phyloP scores from a whole-genome alignment of 2,797 vertebrate species.

The Leucoraja ocellata region DNA sequence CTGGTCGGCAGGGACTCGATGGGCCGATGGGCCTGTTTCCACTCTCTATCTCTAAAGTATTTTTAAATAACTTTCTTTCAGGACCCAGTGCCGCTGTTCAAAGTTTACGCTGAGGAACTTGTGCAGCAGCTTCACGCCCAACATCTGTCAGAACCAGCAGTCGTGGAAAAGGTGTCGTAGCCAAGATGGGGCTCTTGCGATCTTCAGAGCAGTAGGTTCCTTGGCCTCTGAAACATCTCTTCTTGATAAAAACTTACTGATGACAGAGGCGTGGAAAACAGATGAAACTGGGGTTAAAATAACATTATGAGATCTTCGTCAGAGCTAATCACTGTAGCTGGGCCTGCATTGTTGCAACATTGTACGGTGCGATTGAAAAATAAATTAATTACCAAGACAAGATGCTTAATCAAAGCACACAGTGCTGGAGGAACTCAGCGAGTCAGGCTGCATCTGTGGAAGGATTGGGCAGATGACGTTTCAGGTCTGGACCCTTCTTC shows the following conservation, averaged over 20 bases:
- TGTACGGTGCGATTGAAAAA: not conserved
- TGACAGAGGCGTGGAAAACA: not conserved
- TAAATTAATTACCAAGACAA: not conserved
- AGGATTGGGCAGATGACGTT: too few relatives aligned
- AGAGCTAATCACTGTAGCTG: conserved; percentile 45
- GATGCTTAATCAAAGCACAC: too few relatives aligned
- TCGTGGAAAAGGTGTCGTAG: conserved; percentile 54
- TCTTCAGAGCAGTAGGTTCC: not conserved
- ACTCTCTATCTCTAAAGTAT: not conserved
- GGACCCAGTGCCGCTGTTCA: conserved; percentile 81
- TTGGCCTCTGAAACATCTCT: not conserved
- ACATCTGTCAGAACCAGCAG: conserved; percentile 59
- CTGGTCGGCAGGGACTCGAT: too few relatives aligned
- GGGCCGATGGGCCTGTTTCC: too few relatives aligned
- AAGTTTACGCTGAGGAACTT: conserved; percentile 68
- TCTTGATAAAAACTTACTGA: not conserved
- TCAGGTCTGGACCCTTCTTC: too few relatives aligned
- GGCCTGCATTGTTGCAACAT: not conserved
- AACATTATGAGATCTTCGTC: conserved; percentile 49
- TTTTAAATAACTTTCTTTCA: conserved; percentile 49
- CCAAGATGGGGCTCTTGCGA: not conserved
- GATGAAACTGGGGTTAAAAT: conserved; percentile 43
- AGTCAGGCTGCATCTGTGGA: too few relatives aligned
- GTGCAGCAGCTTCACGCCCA: conserved; percentile 62
- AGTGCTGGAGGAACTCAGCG: too few relatives aligned